Base-by-base conservation (phyloP, 2,113 vertebrate genomes). In the Poeciliopsis turrubarensis region DNA sequence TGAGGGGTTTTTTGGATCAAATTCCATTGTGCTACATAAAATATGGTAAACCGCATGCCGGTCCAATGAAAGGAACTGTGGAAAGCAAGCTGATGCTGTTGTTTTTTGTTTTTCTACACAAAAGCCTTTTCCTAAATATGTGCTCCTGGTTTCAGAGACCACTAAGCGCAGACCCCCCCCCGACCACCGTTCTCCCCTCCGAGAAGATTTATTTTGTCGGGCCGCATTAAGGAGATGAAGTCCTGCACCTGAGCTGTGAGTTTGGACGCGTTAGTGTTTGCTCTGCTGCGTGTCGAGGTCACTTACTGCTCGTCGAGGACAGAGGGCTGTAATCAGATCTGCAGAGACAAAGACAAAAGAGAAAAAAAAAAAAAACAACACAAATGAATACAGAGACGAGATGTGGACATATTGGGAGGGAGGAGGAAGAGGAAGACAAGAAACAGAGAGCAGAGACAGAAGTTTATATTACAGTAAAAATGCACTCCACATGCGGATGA, bases 271-370 rank as follows among this genome's bases (percentile, higher is more conserved):
- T 29, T 51, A 65, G 64, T 66, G 30, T 34, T 51, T 19, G 31
- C 65, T 57, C 66, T 47, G 66, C 44, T 78, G 68, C 7, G 30
- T 69, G 82, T 76, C 22, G 11, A 60, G 3, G 4, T 62, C 97
- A 98, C 97, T 98, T 91, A 98, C 97, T 97, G 95, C 96, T 97
- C 3, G 96, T 95, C 60, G 96, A 96, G 79, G 96, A 98, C 95
- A 96, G 89, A 78, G 92, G 96, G 94, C 97, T 98, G 95, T 96
- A 97, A 90, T 97, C 97, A 70, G 96, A 98, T 95, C 97, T 99
- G 96, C 77, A 89, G 83, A 60, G 81, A 84, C 26, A 68, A 84
- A 29, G 84, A 62, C 63, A 37, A 29, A 74, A 72, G 72, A 39
- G 3, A 34, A 25, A 75, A 41, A 65, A 1, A 30, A 32, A 32